Evolutionary conservation across 2,113 vertebrate genomes (phyloP), one percentile per base, ranked within the genome.

Genomic region (Silurus asotus): DNA sequence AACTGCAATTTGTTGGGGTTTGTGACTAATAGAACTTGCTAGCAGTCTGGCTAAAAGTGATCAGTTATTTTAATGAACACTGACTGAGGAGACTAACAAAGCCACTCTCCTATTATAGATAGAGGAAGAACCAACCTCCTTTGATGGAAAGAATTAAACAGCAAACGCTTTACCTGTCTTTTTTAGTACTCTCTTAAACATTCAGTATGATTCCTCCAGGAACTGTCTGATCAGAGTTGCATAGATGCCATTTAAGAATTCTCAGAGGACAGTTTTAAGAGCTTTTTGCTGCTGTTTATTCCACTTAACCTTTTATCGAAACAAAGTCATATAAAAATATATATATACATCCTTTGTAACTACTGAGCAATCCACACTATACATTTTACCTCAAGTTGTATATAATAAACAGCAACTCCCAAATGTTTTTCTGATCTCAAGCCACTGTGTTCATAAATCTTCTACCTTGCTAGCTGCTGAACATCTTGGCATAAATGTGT

Each of bases 51-150:
- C 86, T 88, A 91, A 88, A 85, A 87, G 82, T 89, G 85, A 93
- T 93, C 89, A 91, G 85, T 92, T 92, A 92, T 84, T 87, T 88
- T 91, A 94, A 93, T 92, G 89, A 92, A 92, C 92, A 93, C 20
- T 86, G 90, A 90, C 85, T 88, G 82, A 84, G 49, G 2, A 48
- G 64, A 28, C 59, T 53, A 61, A 6, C 85, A 67, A 51, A 28
- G 59, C 59, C 25, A 15, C 58, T 81, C 67, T 83, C 81, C 72
- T 84, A 89, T 88, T 89, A 88, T 84, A 86, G 88, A 92, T 92
- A 91, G n/a, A 74, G 64, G 48, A 62, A 83, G 75, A 76, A 28
- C 17, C 62, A 61, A 79, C 49, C 49, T 55, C 28, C 62, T 87
- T 78, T 64, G 79, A 62, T 79, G 65, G 6, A 86, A 72, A 65